phyloP scores from a whole-genome alignment of 2,888 invertebrate genomes.

The Leptinotarsa tumamoca region DNA sequence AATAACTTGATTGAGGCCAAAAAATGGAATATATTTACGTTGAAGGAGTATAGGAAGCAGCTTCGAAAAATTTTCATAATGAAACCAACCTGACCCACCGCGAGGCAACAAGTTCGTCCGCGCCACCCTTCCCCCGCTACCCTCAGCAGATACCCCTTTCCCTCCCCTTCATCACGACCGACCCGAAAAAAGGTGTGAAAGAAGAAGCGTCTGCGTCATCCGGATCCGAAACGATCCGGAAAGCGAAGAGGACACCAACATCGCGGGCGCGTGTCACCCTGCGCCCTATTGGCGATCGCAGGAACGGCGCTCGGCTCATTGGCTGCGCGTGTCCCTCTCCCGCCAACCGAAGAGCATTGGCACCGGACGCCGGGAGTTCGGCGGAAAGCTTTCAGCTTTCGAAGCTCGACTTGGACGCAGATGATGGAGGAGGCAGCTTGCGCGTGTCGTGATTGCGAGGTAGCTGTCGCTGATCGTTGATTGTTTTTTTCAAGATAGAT shows the following conservation, averaged over 20 bases:
- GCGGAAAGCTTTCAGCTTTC: slow-evolving; percentile 1
- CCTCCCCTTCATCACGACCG: background rate
- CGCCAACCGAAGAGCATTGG: slow-evolving; percentile 34
- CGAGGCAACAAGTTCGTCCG: background rate
- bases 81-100: background rate
- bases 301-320: slow-evolving; percentile 55
- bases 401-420: background rate
- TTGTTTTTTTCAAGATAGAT: too few species aligned
- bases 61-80: too few species aligned
- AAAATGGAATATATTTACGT: too few species aligned
- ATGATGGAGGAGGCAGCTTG: too few species aligned
- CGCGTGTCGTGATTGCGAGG: too few species aligned
- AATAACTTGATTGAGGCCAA: too few species aligned
- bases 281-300: slow-evolving; percentile 43
- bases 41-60: too few species aligned
- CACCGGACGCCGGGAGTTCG: slow-evolving; percentile 48
- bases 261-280: slow-evolving; percentile 50
- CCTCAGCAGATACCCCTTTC: background rate
- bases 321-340: slow-evolving; percentile 60
- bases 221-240: slow-evolving; percentile 25
- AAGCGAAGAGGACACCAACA: slow-evolving; percentile 20
- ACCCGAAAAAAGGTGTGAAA: slow-evolving; percentile 19
- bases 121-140: background rate
- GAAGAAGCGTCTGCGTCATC: slow-evolving; percentile 32
- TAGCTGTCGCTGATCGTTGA: too few species aligned